Conservation (phyloP, 2,113 vertebrate species). For the Dipodomys spectabilis region DNA sequence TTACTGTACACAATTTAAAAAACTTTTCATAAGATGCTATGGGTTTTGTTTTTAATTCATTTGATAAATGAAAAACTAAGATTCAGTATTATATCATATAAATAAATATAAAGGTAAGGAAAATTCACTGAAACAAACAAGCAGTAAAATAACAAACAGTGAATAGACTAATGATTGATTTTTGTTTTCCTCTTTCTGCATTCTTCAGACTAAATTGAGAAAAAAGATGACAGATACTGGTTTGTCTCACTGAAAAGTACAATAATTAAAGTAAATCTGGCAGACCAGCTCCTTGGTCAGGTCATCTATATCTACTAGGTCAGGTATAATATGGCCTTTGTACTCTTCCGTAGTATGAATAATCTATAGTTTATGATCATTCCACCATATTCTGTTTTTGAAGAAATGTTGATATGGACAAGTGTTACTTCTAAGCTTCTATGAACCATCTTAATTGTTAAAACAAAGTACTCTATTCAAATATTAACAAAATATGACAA, state of each 20-base stretch:
- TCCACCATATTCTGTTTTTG: background rate
- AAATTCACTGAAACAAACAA: background rate
- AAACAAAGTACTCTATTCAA: constrained; percentile 24
- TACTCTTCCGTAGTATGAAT: background rate
- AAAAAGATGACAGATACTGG: background rate
- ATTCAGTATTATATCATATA: too few relatives aligned
- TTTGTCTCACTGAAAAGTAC: background rate
- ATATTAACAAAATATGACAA: constrained; percentile 18
- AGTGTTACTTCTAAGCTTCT: background rate
- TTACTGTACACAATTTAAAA: too few relatives aligned
- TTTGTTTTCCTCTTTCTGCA: constrained; percentile 16
- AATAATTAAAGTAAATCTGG: background rate
- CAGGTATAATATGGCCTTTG: background rate
- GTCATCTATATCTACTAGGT: background rate
- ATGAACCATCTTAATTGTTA: background rate
- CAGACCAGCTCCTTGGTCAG: background rate
- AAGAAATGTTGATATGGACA: background rate
- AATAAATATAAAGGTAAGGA: too few relatives aligned
- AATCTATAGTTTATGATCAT: background rate
- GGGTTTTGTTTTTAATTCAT: too few relatives aligned
- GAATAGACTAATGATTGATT: background rate
- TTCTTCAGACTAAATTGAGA: background rate
- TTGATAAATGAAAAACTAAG: too few relatives aligned
- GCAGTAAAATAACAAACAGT: background rate
- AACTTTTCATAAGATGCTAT: too few relatives aligned